phyloP scores from a whole-genome alignment of 1,140 invertebrate genomes.

The Dufourea novaeangliae region DNA sequence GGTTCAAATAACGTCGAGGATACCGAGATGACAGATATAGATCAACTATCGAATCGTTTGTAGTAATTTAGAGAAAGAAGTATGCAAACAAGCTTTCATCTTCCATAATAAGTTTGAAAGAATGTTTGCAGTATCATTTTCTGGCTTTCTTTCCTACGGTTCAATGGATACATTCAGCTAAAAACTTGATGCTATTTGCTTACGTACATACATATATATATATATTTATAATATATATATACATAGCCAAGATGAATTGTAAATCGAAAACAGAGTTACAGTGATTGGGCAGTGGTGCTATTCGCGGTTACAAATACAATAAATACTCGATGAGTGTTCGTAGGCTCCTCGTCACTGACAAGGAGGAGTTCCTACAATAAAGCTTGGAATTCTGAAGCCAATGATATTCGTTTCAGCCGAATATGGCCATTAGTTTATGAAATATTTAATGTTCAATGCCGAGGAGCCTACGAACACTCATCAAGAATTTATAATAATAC shows the following conservation, averaged over 20 bases:
- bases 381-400: no score
- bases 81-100: constrained; percentile 32
- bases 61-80: constrained; percentile 58
- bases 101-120: constrained; percentile 8
- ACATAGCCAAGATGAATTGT: constrained; percentile 37
- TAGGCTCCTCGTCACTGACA: no score
- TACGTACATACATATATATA: constrained; percentile 42
- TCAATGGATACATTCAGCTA: constrained; percentile 58
- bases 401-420: no score
- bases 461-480: no score
- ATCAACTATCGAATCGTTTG: constrained; percentile 69
- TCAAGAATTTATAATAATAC: no score
- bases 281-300: constrained; percentile 16
- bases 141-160: constrained; percentile 16
- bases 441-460: no score
- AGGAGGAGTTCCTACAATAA: no score
- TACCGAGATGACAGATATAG: constrained; percentile 78
- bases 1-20: constrained; percentile 74
- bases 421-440: no score
- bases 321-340: no score
- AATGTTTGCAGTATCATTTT: constrained; percentile 32
- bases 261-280: constrained; percentile 29
- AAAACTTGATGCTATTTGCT: constrained; percentile 60
- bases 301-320: constrained; percentile 4
- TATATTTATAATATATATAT: no score